Evolutionary conservation across 2,113 vertebrate genomes (phyloP).

Genomic region (Actenoides hombroni): DNA sequence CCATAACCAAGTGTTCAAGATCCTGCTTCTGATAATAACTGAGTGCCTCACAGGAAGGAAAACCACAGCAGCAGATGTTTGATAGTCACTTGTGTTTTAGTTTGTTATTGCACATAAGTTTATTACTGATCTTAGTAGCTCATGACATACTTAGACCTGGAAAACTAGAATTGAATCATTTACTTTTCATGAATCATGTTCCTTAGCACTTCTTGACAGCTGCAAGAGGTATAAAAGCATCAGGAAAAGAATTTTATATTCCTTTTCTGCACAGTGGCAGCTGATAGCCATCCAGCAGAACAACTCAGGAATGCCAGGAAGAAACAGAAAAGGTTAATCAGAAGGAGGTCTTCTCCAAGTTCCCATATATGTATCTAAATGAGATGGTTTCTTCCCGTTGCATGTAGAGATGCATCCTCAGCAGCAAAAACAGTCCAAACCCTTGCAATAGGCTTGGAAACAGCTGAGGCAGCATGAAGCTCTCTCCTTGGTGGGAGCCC

Average conservation of each 20-base stretch:
- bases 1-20: not conserved
- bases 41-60: conserved; percentile 32
- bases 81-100: not conserved
- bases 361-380: not conserved
- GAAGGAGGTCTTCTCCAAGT: not conserved
- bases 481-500: not conserved
- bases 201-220: not conserved
- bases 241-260: not conserved
- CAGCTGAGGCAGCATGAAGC: not conserved
- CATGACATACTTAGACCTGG: not conserved
- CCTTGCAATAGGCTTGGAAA: not conserved
- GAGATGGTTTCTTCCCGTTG: not conserved
- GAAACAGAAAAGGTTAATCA: not conserved
- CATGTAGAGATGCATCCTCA: not conserved
- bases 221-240: not conserved
- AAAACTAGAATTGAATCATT: not conserved
- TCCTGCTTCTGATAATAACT: not conserved
- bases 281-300: not conserved
- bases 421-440: not conserved
- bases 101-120: not conserved
- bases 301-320: not conserved
- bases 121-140: not conserved
- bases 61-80: not conserved
- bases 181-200: not conserved
- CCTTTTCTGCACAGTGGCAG: not conserved